These are phyloP conservation scores for Dinoponera quadriceps DNA, from an alignment of 1,140 invertebrate species.

Conservation along the genomic window DNA sequence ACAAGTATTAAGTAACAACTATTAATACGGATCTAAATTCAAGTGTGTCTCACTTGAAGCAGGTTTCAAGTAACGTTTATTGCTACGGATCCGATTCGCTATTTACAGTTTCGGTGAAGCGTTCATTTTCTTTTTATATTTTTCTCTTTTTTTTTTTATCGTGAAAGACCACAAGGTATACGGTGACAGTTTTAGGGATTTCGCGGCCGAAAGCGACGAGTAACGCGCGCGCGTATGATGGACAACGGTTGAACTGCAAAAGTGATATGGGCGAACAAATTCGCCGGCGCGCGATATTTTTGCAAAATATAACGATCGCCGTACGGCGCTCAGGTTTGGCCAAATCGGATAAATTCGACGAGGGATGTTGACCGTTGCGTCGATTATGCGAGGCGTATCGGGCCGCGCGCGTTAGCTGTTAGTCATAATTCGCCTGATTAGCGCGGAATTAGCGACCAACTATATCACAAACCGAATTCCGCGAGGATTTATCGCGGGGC, in stretches of 20 bases:
- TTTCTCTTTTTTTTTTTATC: too few relatives aligned
- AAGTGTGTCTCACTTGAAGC: too few relatives aligned
- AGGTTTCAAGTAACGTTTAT: too few relatives aligned
- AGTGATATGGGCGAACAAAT: not conserved
- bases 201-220: not conserved
- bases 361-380: conserved; percentile 20
- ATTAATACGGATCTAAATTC: too few relatives aligned
- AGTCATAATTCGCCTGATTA: conserved; percentile 56
- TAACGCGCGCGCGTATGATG: too few relatives aligned
- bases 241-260: too few relatives aligned
- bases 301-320: not conserved
- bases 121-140: too few relatives aligned
- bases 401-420: conserved; percentile 9
- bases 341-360: conserved; percentile 2
- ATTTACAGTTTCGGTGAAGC: too few relatives aligned
- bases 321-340: conserved; percentile 5
- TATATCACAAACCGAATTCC: conserved; percentile 54
- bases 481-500: conserved; percentile 29
- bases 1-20: too few relatives aligned
- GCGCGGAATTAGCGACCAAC: conserved; percentile 52
- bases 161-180: too few relatives aligned
- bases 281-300: not conserved
- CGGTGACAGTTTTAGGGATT: not conserved
- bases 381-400: conserved; percentile 20
- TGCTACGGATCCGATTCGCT: too few relatives aligned